Evolutionary conservation across 2,888 invertebrate genomes (phyloP), one percentile per base, ranked within the genome.

Genomic region (Synergus laeviventris): DNA sequence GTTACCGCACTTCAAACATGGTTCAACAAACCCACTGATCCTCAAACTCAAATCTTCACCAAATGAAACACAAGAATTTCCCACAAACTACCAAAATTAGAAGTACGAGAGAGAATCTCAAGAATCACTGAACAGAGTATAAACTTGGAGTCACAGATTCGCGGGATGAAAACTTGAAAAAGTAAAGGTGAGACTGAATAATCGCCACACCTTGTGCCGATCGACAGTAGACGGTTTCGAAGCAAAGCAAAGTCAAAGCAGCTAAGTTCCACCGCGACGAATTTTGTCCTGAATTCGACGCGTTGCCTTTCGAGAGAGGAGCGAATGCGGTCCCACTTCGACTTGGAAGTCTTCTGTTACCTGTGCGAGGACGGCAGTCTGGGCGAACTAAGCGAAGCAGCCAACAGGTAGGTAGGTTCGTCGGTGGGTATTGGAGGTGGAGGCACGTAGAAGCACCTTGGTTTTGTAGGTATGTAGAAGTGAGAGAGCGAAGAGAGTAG

Each of bases 211-310:
- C 88, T 88, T 86, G 83, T 80, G 76, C 79, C 80, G 82, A 86
- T 84, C 86, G 81, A 76, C 74, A 73, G 78, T 76, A 81, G 79
- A 80, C 83, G 83, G 84, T 86, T 85, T 82, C 83, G 79, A 79
- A 73, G 61, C 78, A 78, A 78, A 80, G 31, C 31, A 31, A 31
- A 31, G 31, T 31, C 31, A 31, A 31, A 31, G 81, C 59, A 59
- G 24, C 59, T 21, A 24, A 59, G 24, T 62, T 38, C 36, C 36
- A 38, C n/a, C 78, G 75, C 80, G 83, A 84, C 86, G 81, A 82
- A 85, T 85, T 86, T 86, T 86, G 86, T 84, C 86, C 87, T 87
- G 87, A 86, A 88, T 88, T 87, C 84, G 85, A 86, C 79, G 80
- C 81, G 80, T 81, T 81, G 81, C 78, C 81, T 59, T 80, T 81